phyloP scores from a whole-genome alignment of 2,888 invertebrate species.

The Xestia ashworthii region DNA sequence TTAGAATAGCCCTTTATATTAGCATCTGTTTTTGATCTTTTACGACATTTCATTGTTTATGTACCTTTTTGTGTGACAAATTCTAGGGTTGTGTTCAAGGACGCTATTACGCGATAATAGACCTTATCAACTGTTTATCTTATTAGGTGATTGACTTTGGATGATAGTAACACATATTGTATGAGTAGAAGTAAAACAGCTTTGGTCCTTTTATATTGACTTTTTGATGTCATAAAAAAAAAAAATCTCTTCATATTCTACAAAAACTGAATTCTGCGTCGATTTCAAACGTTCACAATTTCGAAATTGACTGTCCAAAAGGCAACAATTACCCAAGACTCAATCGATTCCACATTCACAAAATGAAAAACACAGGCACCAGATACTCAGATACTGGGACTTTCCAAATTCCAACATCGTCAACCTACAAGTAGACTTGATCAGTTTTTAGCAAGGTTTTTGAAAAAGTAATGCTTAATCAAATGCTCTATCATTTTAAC shows the following conservation, averaged over 20 bases:
- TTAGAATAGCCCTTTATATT: constrained; percentile 48
- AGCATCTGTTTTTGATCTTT: constrained; percentile 42
- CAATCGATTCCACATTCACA: neutral
- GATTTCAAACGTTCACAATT: neutral
- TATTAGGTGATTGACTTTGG: neutral
- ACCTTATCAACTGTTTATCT: neutral
- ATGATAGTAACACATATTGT: neutral
- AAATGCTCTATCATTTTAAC: too few relatives aligned
- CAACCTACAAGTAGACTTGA: neutral
- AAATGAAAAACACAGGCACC: neutral
- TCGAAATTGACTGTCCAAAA: neutral
- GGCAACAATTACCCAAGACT: neutral
- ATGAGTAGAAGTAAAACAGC: neutral
- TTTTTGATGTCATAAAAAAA: neutral
- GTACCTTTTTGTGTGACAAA: constrained; percentile 16
- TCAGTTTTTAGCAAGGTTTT: too few relatives aligned
- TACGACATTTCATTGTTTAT: constrained; percentile 42
- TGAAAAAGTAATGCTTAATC: too few relatives aligned
- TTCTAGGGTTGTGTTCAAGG: neutral
- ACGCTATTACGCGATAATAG: neutral
- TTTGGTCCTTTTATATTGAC: neutral
- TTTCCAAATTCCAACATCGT: neutral
- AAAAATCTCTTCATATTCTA: neutral
- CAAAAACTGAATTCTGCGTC: neutral
- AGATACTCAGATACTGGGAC: neutral